phyloP scores from a whole-genome alignment of 64 coral and sea anemone species.

The Montipora cactus region DNA sequence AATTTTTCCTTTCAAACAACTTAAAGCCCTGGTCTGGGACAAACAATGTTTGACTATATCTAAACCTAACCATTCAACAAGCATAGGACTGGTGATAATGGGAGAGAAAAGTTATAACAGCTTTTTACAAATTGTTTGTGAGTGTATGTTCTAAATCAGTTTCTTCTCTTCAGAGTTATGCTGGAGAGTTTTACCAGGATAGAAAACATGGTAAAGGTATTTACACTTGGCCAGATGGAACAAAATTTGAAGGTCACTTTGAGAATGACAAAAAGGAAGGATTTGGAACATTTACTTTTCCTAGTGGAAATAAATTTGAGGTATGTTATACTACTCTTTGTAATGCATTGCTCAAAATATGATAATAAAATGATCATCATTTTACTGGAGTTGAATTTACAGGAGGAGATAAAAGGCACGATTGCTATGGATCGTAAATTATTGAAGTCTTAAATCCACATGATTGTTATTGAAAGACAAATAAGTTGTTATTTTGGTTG shows the following conservation, averaged over 20 bases:
- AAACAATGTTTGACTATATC: too few species aligned
- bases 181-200: slow-evolving; percentile 84
- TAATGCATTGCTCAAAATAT: not conserved
- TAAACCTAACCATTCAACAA: not conserved
- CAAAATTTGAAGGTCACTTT: slow-evolving; percentile 94
- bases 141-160: not conserved
- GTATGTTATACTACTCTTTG: slow-evolving; percentile 49
- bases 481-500: not conserved
- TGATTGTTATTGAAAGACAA: too few species aligned
- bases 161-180: slow-evolving; percentile 70
- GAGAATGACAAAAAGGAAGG: slow-evolving; percentile 95
- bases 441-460: too few species aligned
- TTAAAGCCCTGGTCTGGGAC: too few species aligned
- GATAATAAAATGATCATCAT: too few species aligned
- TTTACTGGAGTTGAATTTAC: too few species aligned
- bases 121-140: too few species aligned
- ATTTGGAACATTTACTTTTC: slow-evolving; percentile 88
- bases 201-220: slow-evolving; percentile 86
- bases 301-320: slow-evolving; percentile 95
- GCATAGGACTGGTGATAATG: not conserved
- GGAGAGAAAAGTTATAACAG: not conserved
- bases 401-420: too few species aligned
- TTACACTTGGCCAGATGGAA: slow-evolving; percentile 93
- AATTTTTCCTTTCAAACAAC: too few species aligned
- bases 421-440: too few species aligned